Conservation (phyloP, 2,888 invertebrate genomes). For the Amphipoea lucens region DNA sequence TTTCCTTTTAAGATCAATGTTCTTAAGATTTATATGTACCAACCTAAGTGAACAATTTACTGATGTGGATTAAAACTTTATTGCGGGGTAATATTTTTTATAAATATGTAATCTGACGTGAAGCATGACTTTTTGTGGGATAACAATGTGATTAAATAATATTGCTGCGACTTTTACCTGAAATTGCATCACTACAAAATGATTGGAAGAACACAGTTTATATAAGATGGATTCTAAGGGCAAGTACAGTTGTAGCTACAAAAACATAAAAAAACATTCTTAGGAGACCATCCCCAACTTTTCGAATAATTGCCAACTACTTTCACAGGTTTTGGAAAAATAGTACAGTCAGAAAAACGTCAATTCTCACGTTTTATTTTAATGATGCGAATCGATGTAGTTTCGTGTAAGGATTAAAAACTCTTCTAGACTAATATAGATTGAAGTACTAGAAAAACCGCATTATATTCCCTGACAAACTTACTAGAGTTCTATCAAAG, state of each 20-base stretch:
- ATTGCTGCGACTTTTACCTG: neutral
- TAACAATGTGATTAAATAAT: neutral
- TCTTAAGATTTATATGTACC: slow-evolving; percentile 8
- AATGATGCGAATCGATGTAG: neutral
- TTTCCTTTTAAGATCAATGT: slow-evolving; percentile 12
- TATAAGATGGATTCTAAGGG: neutral
- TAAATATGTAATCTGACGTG: neutral
- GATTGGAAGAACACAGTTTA: neutral
- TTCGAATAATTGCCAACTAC: neutral
- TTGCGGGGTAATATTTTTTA: neutral
- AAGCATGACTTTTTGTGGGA: neutral
- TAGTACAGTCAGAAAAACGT: neutral
- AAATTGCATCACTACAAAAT: neutral
- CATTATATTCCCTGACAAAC: neutral
- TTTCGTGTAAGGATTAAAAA: neutral
- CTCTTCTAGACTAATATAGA: neutral
- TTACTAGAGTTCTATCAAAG: neutral
- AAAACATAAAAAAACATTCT: neutral
- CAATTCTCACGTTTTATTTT: neutral
- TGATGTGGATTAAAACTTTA: neutral
- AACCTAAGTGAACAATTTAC: slow-evolving; percentile 11
- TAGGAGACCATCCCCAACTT: neutral
- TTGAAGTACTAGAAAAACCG: neutral
- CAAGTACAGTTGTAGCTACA: neutral
- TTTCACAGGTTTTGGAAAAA: neutral